A percentile compares a stretch with the other conserved stretches of the same genome.
phyloP scores from a whole-genome alignment of 1,140 invertebrate genomes.

The Heliothis virescens region DNA sequence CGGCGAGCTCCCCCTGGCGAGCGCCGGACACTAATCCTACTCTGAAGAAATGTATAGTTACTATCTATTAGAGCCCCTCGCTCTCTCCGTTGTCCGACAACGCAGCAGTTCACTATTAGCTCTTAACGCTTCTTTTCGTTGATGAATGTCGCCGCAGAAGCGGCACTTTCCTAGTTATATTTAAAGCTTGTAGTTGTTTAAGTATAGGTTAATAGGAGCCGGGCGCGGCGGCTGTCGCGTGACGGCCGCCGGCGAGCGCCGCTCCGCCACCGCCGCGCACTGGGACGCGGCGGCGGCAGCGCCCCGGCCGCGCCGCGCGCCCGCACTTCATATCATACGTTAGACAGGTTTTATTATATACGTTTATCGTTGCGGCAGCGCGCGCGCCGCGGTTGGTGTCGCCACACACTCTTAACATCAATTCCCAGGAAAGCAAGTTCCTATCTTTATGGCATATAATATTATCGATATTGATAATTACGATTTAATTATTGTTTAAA shows the following conservation, averaged over 20 bases:
- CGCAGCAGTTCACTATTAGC: slow-evolving; percentile 86
- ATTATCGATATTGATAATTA: slow-evolving; percentile 87
- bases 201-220: slow-evolving; percentile 81
- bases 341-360: slow-evolving; percentile 85
- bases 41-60: slow-evolving; percentile 84
- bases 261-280: slow-evolving; percentile 80
- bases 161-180: slow-evolving; percentile 83
- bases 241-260: slow-evolving; percentile 45
- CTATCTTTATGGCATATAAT: slow-evolving; percentile 88
- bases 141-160: slow-evolving; percentile 75
- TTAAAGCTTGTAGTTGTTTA: slow-evolving; percentile 84
- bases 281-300: slow-evolving; percentile 83
- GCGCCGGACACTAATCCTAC: slow-evolving; percentile 87
- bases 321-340: slow-evolving; percentile 85
- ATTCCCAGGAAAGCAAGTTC: slow-evolving; percentile 90
- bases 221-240: slow-evolving; percentile 60
- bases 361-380: slow-evolving; percentile 80
- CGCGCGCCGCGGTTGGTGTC: slow-evolving; percentile 76
- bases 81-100: slow-evolving; percentile 85
- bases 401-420: slow-evolving; percentile 77
- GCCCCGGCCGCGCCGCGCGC: slow-evolving; percentile 68
- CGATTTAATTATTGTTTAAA: slow-evolving; percentile 87
- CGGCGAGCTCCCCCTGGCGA: slow-evolving; percentile 86
- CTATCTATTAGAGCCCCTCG: slow-evolving; percentile 79
- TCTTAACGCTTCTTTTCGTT: slow-evolving; percentile 85